These are phyloP conservation scores for Prinia subflava DNA, from an alignment of 2,113 vertebrate genomes.

Conservation along the genomic window DNA sequence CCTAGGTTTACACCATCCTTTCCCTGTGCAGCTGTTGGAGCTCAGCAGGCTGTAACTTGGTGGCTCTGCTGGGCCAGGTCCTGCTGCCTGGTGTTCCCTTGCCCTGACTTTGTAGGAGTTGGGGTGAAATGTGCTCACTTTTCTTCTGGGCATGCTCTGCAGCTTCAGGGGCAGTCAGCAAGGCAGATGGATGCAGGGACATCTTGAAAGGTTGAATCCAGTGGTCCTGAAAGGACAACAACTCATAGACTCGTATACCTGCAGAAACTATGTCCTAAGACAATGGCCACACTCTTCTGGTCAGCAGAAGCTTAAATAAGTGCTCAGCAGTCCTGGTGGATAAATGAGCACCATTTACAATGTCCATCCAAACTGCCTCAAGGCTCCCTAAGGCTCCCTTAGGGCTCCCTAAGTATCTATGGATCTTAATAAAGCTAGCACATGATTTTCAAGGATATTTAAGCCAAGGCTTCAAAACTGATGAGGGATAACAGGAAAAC, in stretches of 20 bases:
- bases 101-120: background rate
- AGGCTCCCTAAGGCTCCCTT: background rate
- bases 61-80: background rate
- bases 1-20: background rate
- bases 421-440: background rate
- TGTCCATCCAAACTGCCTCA: background rate
- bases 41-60: background rate
- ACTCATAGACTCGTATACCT: background rate
- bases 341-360: background rate
- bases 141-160: slow-evolving; percentile 74
- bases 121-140: slow-evolving; percentile 67
- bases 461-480: background rate
- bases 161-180: slow-evolving; percentile 81
- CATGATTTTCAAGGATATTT: background rate
- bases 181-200: slow-evolving; percentile 83
- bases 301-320: background rate
- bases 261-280: background rate
- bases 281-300: background rate
- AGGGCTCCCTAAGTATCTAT: background rate
- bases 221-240: slow-evolving; percentile 40
- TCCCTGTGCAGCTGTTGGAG: background rate
- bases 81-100: background rate
- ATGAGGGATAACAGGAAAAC: background rate
- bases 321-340: background rate
- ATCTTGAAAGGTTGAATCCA: slow-evolving; percentile 69